Conservation (phyloP, 30 jellyfish, hydroid and myxozoan species). For the Turritopsis rubra region DNA sequence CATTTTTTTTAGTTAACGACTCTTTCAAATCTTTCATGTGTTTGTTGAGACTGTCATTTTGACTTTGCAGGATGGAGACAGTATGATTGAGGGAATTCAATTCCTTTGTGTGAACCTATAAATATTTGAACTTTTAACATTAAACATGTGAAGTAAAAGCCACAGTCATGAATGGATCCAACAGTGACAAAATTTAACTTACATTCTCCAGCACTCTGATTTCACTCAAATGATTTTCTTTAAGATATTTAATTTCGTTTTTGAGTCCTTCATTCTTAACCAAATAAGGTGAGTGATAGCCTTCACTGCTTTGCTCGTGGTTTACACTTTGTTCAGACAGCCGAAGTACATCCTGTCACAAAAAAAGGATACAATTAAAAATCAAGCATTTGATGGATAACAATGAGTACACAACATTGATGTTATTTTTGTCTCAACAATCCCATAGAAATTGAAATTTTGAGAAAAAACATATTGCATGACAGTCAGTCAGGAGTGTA, state of each 20-base stretch:
- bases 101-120: conserved; percentile 13
- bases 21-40: conserved; percentile 19
- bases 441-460: not conserved
- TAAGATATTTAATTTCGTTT: not conserved
- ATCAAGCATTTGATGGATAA: not conserved
- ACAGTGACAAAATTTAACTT: not conserved
- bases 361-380: not conserved
- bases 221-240: not conserved
- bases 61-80: conserved; percentile 1
- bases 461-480: no score
- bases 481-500: no score
- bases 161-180: no score
- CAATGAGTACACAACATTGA: no score
- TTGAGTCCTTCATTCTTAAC: not conserved
- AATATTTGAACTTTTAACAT: not conserved
- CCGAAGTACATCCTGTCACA: not conserved
- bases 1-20: conserved; percentile 8
- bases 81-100: not conserved
- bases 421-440: no score
- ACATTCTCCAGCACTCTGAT: not conserved
- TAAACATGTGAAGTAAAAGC: no score
- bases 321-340: not conserved
- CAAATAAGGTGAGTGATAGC: not conserved
- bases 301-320: not conserved
- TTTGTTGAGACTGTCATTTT: not conserved